Conservation (phyloP, 2,888 invertebrate species). For the Amphimallon solstitiale region DNA sequence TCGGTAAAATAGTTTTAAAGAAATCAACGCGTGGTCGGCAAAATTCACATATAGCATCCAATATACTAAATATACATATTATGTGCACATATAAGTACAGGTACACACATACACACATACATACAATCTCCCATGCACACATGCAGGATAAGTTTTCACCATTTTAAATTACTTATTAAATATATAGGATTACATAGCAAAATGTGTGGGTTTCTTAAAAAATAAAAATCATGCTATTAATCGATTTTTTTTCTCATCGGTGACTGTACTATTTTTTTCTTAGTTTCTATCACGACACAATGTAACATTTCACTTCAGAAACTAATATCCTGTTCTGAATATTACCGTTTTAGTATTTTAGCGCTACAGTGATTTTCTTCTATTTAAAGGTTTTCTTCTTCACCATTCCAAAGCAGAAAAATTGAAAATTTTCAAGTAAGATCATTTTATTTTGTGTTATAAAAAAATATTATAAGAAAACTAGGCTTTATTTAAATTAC, state of each 20-base stretch:
- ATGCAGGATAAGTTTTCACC: not conserved
- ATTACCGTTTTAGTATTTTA: too few relatives aligned
- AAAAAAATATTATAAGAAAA: too few relatives aligned
- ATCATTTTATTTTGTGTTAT: too few relatives aligned
- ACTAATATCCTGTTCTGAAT: conserved; percentile 14
- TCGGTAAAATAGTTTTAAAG: conserved; percentile 2
- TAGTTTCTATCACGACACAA: not conserved
- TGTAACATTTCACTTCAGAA: not conserved
- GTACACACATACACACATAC: too few relatives aligned
- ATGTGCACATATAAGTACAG: too few relatives aligned
- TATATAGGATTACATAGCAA: conserved; percentile 7
- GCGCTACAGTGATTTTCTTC: too few relatives aligned
- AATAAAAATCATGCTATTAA: conserved; percentile 21
- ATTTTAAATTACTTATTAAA: conserved; percentile 2
- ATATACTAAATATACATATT: too few relatives aligned
- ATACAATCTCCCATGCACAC: not conserved
- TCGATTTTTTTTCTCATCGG: conserved; percentile 1
- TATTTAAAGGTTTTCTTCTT: too few relatives aligned
- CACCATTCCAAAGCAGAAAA: too few relatives aligned
- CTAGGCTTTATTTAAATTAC: too few relatives aligned
- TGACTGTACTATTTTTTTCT: not conserved
- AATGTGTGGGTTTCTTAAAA: conserved; percentile 6
- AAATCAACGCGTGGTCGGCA: not conserved
- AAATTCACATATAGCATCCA: not conserved
- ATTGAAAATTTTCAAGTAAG: too few relatives aligned